Base-by-base conservation (phyloP, 2,797 vertebrate species). In the Oreortyx pictus region DNA sequence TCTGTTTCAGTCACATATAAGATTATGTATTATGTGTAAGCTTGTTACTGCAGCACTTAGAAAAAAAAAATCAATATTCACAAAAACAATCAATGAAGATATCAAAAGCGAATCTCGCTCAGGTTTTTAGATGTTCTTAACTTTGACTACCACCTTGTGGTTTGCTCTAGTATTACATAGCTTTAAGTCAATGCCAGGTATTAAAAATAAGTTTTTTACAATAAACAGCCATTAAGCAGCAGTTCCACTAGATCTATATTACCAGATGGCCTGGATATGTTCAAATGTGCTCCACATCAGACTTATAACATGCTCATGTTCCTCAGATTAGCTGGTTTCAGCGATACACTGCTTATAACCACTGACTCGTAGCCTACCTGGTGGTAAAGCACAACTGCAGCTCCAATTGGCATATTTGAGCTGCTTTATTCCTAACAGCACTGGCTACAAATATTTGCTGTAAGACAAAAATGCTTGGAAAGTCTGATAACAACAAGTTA, bases 61-160 rank as follows among this genome's bases (percentile, higher is more conserved):
- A 23, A 92, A 83, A 83, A 22, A 89, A 96, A 96, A 33, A 57
- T 47, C 41, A 92, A 91, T 94, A 95, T 59, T 92, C 52, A 72
- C 74, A 54, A 70, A 88, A 82, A 84, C 86, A 85, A 94, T 97
- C 93, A 96, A 90, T 60, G 95, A 94, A 75, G 84, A 93, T 64
- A 90, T 86, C 19, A 75, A 86, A 94, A 80, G 44, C 77, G 65
- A 87, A 10, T 82, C 87, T 65, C 29, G 56, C 89, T 75, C 93
- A 92, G 35, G 17, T 65, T 96, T 96, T 96, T 29, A 96, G 92
- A 35, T 71, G 97, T 96, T 97, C 94, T 97, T 98, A 98, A 97
- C 97, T 97, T 98, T 91, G 96, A 97, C 97, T 98, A 96, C 98
- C 98, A 98, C 97, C 98, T 44, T 97, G 98, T 98, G 98, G 98